Conservation (phyloP, 1,140 invertebrate genomes). For the Atta texana region DNA sequence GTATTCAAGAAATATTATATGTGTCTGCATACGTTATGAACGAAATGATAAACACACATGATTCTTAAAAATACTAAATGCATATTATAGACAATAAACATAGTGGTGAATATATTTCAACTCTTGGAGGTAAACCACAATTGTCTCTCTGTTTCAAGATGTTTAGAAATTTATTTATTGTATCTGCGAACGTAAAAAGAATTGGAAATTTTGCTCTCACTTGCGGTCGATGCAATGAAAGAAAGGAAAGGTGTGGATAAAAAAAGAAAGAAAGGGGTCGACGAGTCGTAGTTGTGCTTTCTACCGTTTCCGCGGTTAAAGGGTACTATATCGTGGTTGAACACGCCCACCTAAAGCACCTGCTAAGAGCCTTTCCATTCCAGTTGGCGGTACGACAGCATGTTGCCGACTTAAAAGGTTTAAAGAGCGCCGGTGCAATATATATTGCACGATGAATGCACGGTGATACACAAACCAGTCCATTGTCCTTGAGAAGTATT, state of each 20-base stretch:
- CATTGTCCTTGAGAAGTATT: conserved; percentile 60
- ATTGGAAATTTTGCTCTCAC: conserved; percentile 29
- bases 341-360: conserved; percentile 77
- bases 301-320: conserved; percentile 75
- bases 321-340: conserved; percentile 76
- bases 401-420: conserved; percentile 74
- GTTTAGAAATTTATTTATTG: conserved; percentile 29
- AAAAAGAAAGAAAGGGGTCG: conserved; percentile 54
- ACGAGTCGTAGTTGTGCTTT: conserved; percentile 70
- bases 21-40: conserved; percentile 33
- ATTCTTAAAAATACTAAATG: background rate
- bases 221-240: conserved; percentile 47
- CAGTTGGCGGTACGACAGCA: conserved; percentile 57
- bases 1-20: conserved; percentile 41
- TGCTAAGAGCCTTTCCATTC: conserved; percentile 77
- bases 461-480: conserved; percentile 53
- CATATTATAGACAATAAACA: background rate
- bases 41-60: background rate
- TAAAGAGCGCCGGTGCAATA: conserved; percentile 66
- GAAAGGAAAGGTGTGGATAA: conserved; percentile 62
- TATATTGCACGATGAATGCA: conserved; percentile 49
- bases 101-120: background rate
- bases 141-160: background rate
- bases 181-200: conserved; percentile 3
- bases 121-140: background rate